Conservation (phyloP, 1,140 invertebrate species). For the Orussus abietinus region DNA sequence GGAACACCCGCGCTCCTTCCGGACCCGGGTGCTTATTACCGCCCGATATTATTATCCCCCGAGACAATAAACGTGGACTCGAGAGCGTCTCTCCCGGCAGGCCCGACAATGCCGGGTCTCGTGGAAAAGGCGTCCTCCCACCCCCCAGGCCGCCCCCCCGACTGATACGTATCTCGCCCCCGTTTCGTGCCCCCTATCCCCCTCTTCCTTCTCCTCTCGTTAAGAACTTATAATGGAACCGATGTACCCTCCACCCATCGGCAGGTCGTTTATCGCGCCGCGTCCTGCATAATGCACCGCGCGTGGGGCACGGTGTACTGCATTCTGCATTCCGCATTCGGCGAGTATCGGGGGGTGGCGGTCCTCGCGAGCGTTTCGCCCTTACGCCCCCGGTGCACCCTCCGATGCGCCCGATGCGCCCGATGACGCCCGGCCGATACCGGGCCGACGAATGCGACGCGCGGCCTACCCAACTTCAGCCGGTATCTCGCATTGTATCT, state of each 20-base stretch:
- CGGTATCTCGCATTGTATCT: background rate
- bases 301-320: no score
- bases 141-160: no score
- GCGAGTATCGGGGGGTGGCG: background rate
- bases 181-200: background rate
- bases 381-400: background rate
- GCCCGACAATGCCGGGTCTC: background rate
- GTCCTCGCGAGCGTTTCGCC: background rate
- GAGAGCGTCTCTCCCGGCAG: no score
- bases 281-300: no score
- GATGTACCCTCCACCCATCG: no score
- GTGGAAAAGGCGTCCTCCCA: no score
- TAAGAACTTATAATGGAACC: slow-evolving; percentile 1
- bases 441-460: background rate
- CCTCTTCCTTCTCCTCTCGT: background rate
- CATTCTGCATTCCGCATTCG: background rate
- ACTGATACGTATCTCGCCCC: background rate
- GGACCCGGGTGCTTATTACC: background rate
- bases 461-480: background rate
- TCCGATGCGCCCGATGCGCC: background rate
- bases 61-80: background rate
- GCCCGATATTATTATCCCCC: background rate
- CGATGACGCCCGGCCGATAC: background rate
- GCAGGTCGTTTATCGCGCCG: no score
- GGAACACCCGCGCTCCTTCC: background rate